Evolutionary conservation across 2,113 vertebrate species (phyloP).

Genomic region (Meleagris gallopavo): DNA sequence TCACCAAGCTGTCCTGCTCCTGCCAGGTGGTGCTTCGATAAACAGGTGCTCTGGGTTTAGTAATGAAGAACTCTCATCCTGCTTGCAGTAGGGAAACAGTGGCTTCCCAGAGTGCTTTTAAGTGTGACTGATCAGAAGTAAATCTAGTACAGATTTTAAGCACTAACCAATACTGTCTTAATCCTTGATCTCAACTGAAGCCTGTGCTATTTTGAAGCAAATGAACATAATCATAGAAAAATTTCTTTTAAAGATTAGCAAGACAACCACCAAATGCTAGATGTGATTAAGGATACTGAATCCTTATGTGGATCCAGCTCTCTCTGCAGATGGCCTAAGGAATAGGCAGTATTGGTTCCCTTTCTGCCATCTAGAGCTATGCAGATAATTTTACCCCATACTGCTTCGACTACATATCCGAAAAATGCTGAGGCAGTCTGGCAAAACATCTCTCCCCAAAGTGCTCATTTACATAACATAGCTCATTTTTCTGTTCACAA

Average conservation of each 20-base stretch:
- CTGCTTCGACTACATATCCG: neutral
- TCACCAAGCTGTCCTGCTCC: too few relatives aligned
- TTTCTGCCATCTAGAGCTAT: neutral
- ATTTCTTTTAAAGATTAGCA: neutral
- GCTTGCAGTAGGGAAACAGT: neutral
- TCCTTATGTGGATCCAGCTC: neutral
- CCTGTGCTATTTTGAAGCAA: neutral
- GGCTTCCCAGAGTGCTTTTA: neutral
- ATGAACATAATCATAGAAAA: neutral
- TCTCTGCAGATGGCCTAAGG: neutral
- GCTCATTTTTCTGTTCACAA: neutral
- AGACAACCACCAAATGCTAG: neutral
- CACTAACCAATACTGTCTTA: neutral
- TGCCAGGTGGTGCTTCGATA: fast-evolving
- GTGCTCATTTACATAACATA: neutral
- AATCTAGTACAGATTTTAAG: neutral
- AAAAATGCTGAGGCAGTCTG: neutral
- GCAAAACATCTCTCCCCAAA: neutral
- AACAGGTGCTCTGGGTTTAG: neutral
- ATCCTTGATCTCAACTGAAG: neutral
- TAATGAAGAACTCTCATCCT: neutral
- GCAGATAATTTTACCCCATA: neutral
- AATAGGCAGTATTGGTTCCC: neutral
- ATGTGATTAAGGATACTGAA: fast-evolving
- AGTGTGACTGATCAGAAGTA: neutral